phyloP scores from a whole-genome alignment of 2,113 vertebrate genomes.

The Balaeniceps rex region DNA sequence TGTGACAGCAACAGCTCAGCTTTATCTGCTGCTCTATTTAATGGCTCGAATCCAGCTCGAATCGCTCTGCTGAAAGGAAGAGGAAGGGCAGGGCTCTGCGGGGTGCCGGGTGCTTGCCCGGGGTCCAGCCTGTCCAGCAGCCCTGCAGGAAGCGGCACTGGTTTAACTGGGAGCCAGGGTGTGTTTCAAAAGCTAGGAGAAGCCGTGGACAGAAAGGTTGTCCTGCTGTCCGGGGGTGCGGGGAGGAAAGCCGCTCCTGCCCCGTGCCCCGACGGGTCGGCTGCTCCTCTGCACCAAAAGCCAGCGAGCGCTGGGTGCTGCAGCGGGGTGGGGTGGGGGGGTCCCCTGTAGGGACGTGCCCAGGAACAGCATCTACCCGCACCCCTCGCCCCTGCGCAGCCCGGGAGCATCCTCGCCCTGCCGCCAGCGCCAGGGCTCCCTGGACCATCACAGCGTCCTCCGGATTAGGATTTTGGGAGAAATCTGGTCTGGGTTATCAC shows the following conservation, averaged over 20 bases:
- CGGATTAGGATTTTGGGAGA: background rate
- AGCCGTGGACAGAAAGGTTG: accelerated
- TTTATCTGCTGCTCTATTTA: background rate
- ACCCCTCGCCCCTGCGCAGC: background rate
- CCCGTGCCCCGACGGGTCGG: accelerated
- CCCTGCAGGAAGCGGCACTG: background rate
- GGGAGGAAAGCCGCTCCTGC: background rate
- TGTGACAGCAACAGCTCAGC: background rate
- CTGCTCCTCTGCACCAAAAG: background rate
- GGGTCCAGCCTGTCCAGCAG: background rate
- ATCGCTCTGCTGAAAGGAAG: background rate
- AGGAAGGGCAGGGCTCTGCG: background rate
- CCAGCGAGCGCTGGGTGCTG: background rate
- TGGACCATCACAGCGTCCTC: background rate
- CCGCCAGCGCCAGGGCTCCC: too few species aligned
- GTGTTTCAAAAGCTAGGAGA: background rate
- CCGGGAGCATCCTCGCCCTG: background rate
- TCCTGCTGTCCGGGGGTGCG: background rate
- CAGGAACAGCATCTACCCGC: background rate
- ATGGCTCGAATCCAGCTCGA: background rate
- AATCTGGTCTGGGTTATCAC: background rate
- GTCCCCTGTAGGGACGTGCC: background rate
- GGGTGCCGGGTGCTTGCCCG: background rate
- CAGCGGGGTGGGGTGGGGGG: background rate
- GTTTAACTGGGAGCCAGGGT: background rate